Conservation (phyloP, 2,888 invertebrate genomes). For the Pheosia gnoma region DNA sequence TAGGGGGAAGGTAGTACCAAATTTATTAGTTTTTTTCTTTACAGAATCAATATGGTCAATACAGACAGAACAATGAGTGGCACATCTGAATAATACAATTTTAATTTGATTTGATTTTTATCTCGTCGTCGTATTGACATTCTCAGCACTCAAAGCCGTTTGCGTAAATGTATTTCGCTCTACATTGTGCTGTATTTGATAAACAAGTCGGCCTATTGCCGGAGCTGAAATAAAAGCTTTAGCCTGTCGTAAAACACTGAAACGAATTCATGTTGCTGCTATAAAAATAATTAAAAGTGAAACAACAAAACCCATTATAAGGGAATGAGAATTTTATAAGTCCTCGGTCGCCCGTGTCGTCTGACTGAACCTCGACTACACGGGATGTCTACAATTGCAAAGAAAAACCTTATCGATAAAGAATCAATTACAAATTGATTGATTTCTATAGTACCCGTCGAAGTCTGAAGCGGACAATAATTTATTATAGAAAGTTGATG, state of each 20-base stretch:
- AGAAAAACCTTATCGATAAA: too few species aligned
- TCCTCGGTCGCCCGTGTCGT: constrained; percentile 1
- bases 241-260: constrained; percentile 14
- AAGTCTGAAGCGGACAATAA: too few species aligned
- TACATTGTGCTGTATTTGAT: neutral
- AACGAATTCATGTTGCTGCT: constrained; percentile 12
- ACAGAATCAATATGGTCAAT: too few species aligned
- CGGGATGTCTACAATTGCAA: too few species aligned
- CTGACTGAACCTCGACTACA: neutral
- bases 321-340: constrained; percentile 27
- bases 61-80: too few species aligned
- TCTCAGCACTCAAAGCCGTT: neutral
- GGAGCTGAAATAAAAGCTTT: constrained; percentile 1
- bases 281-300: constrained; percentile 26
- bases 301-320: constrained; percentile 26
- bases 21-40: too few species aligned
- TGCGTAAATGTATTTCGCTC: neutral
- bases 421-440: too few species aligned
- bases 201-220: neutral
- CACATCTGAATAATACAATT: too few species aligned
- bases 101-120: neutral
- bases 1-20: too few species aligned
- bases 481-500: too few species aligned
- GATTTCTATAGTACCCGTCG: too few species aligned
- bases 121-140: neutral